Percentiles rank a stretch among this genome's conserved stretches.
These are phyloP conservation scores for Mungos mungo DNA, from an alignment of 2,113 vertebrate species.

Conservation along the genomic window DNA sequence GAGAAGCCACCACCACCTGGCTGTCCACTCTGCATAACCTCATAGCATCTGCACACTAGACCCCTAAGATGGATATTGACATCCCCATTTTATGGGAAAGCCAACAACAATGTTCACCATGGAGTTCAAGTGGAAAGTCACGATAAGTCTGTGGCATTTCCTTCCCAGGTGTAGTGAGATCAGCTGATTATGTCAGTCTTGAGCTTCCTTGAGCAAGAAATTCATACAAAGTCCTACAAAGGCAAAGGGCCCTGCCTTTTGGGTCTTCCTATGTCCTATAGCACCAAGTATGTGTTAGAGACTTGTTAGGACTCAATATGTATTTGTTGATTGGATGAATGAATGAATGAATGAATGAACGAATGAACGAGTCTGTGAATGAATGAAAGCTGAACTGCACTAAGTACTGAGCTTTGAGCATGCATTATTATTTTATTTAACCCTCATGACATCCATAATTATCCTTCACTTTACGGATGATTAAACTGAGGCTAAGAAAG, in stretches of 20 bases:
- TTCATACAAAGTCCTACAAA: neutral
- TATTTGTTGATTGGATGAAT: conserved; percentile 38
- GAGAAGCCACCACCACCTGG: conserved; percentile 25
- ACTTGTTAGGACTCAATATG: neutral
- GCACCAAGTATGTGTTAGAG: neutral
- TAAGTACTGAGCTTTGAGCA: neutral
- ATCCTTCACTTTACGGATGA: conserved; percentile 33
- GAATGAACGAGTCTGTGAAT: neutral
- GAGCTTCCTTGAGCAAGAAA: neutral
- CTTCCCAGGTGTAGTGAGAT: neutral
- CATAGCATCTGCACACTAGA: neutral
- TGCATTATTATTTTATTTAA: conserved; percentile 13
- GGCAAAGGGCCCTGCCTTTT: neutral
- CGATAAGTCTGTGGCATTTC: conserved; percentile 9
- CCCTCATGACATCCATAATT: neutral
- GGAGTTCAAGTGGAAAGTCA: neutral
- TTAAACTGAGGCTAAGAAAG: conserved; percentile 44
- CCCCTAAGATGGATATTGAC: neutral
- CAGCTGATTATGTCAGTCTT: neutral
- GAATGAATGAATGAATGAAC: conserved; percentile 35
- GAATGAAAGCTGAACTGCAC: neutral
- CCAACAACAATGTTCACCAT: neutral
- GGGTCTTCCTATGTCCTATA: neutral
- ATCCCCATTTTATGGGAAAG: conserved; percentile 41
- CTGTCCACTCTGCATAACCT: neutral